phyloP scores from a whole-genome alignment of 2,113 vertebrate species.

The Chrysochloris asiatica region DNA sequence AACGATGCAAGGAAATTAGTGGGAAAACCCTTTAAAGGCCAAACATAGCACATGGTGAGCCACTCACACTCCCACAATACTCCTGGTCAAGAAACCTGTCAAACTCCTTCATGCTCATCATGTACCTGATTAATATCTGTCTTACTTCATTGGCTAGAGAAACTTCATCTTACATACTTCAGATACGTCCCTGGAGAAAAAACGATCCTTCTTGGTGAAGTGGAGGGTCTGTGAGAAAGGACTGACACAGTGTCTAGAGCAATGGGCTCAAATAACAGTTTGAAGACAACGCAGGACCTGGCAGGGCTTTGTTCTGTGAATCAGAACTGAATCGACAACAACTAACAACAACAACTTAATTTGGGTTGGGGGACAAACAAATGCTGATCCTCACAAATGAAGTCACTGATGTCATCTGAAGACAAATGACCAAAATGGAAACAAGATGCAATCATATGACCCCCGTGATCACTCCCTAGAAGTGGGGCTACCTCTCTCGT shows the following conservation, averaged over 20 bases:
- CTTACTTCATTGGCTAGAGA: neutral
- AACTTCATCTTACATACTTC: too few species aligned
- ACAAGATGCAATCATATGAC: rapidly evolving
- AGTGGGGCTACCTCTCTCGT: neutral
- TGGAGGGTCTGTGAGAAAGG: too few species aligned
- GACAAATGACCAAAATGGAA: neutral
- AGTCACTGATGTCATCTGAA: neutral
- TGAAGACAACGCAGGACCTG: too few species aligned
- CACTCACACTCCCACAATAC: neutral
- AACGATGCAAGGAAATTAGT: too few species aligned
- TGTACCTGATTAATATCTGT: neutral
- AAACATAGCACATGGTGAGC: too few species aligned
- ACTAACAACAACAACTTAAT: too few species aligned
- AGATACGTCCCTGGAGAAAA: too few species aligned
- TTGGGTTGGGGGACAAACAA: neutral
- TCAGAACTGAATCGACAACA: too few species aligned
- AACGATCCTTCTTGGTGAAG: too few species aligned
- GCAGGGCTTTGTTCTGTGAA: too few species aligned
- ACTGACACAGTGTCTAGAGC: too few species aligned
- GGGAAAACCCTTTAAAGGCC: neutral
- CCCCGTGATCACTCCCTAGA: neutral
- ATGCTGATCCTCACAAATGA: neutral
- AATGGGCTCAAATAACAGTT: too few species aligned
- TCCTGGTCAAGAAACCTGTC: neutral
- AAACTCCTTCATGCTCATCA: neutral